phyloP scores from a whole-genome alignment of 2,888 invertebrate species.

The Patella depressa region DNA sequence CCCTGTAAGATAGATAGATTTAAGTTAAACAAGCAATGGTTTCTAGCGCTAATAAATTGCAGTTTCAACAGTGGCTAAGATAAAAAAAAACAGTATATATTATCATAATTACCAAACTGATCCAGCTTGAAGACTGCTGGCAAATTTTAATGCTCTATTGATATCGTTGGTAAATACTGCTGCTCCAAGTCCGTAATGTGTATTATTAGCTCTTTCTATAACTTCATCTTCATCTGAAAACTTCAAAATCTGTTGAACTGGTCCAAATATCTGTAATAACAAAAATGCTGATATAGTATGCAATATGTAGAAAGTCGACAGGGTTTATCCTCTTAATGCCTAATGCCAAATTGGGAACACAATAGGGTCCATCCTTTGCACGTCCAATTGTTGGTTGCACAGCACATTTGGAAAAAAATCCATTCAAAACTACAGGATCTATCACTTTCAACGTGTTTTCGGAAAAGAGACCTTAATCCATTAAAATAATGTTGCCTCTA shows the following conservation, averaged over 20 bases:
- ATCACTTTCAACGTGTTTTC: no score
- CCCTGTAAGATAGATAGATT: conserved; percentile 45
- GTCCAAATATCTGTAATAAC: conserved; percentile 85
- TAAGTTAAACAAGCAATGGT: no score
- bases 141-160: conserved; percentile 80
- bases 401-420: no score
- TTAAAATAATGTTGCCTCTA: no score
- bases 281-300: not conserved
- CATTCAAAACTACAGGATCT: no score
- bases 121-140: conserved; percentile 83
- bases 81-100: not conserved
- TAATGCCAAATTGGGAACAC: no score
- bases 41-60: no score
- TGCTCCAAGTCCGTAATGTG: conserved; percentile 85
- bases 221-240: conserved; percentile 87
- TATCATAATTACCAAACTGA: conserved; percentile 79
- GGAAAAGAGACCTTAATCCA: no score
- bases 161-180: conserved; percentile 86
- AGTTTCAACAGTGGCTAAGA: no score
- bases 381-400: no score
- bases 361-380: no score
- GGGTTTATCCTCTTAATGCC: no score
- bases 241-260: conserved; percentile 88
- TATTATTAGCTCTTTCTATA: conserved; percentile 85
- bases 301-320: not conserved